Percentiles rank a stretch among this genome's conserved stretches.
phyloP scores from a whole-genome alignment of 1,140 invertebrate species.

The Drosophila kohkoa region DNA sequence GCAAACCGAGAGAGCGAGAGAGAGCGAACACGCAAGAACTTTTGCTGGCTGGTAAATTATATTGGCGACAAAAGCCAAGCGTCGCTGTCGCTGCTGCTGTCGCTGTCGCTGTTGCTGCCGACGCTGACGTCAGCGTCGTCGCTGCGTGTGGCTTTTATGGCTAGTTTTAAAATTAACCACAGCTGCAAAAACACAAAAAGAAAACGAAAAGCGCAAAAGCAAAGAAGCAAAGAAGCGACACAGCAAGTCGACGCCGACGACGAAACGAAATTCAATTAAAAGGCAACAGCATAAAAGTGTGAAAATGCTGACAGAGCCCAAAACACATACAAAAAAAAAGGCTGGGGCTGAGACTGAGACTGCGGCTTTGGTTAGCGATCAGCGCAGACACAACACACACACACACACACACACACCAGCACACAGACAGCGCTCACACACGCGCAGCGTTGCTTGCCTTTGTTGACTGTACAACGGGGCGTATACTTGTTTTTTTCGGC shows the following conservation, averaged over 20 bases:
- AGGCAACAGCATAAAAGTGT: slow-evolving; percentile 74
- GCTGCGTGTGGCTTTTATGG: slow-evolving; percentile 75
- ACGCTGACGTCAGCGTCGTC: slow-evolving; percentile 23
- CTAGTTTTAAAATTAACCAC: slow-evolving; percentile 82
- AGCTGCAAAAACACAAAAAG: slow-evolving; percentile 41
- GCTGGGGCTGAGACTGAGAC: slow-evolving; percentile 37
- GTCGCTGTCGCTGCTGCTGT: slow-evolving; percentile 20
- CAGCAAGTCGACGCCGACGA: slow-evolving; percentile 59
- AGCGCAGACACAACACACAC: slow-evolving; percentile 28
- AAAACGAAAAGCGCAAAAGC: slow-evolving; percentile 48
- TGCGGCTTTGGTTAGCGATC: slow-evolving; percentile 50
- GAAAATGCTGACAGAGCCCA: slow-evolving; percentile 68
- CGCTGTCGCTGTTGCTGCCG: background rate
- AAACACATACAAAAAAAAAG: slow-evolving; percentile 41
- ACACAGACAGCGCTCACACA: background rate
- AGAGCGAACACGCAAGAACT: slow-evolving; percentile 38
- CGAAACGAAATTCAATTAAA: slow-evolving; percentile 78
- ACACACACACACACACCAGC: slow-evolving; percentile 29
- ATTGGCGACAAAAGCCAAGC: slow-evolving; percentile 63
- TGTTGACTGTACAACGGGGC: slow-evolving; percentile 75
- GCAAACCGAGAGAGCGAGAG: slow-evolving; percentile 22
- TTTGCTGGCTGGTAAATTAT: slow-evolving; percentile 51
- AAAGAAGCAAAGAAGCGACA: slow-evolving; percentile 26
- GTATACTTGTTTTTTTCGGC: slow-evolving; percentile 76
- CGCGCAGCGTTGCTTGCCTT: slow-evolving; percentile 23